Conservation (phyloP, 2,888 invertebrate species). For the Campoplex nolae region DNA sequence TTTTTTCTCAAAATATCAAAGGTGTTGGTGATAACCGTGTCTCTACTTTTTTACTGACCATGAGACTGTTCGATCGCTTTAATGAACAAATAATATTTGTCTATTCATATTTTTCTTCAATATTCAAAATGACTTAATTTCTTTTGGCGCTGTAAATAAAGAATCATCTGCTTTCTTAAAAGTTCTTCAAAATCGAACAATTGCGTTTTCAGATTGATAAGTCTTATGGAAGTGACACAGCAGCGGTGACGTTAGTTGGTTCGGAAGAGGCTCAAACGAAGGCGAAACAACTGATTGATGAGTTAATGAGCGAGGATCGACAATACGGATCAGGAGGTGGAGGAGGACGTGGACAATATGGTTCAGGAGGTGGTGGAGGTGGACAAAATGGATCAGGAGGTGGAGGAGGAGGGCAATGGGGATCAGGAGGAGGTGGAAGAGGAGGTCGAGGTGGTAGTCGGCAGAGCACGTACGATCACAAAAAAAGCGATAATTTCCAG, state of each 20-base stretch:
- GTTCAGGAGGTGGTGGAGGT: not conserved
- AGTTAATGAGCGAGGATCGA: slow-evolving; percentile 75
- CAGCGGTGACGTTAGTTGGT: slow-evolving; percentile 86
- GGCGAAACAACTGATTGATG: slow-evolving; percentile 84
- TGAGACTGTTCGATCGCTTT: too few relatives aligned
- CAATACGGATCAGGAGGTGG: slow-evolving; percentile 26
- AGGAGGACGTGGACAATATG: slow-evolving; percentile 26
- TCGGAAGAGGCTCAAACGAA: slow-evolving; percentile 85
- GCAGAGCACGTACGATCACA: not conserved
- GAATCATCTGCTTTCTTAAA: not conserved
- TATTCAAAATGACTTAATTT: not conserved
- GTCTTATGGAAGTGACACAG: slow-evolving; percentile 81
- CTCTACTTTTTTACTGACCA: too few relatives aligned
- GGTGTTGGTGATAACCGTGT: too few relatives aligned
- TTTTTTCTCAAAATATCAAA: too few relatives aligned
- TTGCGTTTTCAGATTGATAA: slow-evolving; percentile 76
- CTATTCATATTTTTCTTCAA: too few relatives aligned
- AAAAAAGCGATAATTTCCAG: not conserved
- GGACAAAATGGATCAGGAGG: slow-evolving; percentile 4
- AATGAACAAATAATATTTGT: too few relatives aligned
- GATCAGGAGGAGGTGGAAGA: too few relatives aligned
- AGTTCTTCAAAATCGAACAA: not conserved
- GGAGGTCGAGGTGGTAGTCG: not conserved
- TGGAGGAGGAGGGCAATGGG: not conserved
- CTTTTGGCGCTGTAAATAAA: not conserved